Conservation (phyloP, 2,797 vertebrate species). For the Thunnus albacares region DNA sequence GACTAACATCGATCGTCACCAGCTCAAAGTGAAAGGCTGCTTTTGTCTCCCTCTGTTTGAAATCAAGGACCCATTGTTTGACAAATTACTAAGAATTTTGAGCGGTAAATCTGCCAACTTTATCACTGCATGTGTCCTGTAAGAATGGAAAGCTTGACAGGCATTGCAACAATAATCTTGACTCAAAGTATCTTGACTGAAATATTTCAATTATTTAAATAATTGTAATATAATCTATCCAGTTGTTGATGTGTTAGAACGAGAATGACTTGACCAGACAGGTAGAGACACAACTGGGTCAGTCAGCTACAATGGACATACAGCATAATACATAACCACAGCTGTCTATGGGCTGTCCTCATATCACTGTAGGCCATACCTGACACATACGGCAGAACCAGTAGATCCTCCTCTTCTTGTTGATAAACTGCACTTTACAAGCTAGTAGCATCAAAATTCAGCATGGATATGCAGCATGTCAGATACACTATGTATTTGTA, state of each 20-base stretch:
- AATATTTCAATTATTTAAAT: background rate
- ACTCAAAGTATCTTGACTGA: background rate
- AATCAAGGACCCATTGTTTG: too few relatives aligned
- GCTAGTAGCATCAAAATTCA: constrained; percentile 54
- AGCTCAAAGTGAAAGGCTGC: too few relatives aligned
- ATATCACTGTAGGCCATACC: constrained; percentile 37
- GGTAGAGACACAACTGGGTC: constrained; percentile 66
- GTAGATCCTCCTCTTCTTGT: constrained; percentile 44
- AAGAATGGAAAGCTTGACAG: background rate
- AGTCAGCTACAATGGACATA: constrained; percentile 46
- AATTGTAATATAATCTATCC: constrained; percentile 14
- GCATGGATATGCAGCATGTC: constrained; percentile 57
- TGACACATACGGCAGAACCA: constrained; percentile 54
- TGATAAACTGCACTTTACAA: constrained; percentile 62
- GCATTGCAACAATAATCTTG: background rate
- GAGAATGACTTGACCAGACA: constrained; percentile 43
- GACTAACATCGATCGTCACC: too few relatives aligned
- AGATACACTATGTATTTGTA: constrained; percentile 55
- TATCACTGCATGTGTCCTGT: too few relatives aligned
- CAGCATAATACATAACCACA: constrained; percentile 50
- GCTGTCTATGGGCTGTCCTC: constrained; percentile 48
- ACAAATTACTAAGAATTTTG: too few relatives aligned
- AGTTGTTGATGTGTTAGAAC: constrained; percentile 1
- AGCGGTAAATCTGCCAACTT: too few relatives aligned
- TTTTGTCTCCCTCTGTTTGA: too few relatives aligned